Conservation (phyloP, 2,888 invertebrate genomes). For the Drosophila planitibia region DNA sequence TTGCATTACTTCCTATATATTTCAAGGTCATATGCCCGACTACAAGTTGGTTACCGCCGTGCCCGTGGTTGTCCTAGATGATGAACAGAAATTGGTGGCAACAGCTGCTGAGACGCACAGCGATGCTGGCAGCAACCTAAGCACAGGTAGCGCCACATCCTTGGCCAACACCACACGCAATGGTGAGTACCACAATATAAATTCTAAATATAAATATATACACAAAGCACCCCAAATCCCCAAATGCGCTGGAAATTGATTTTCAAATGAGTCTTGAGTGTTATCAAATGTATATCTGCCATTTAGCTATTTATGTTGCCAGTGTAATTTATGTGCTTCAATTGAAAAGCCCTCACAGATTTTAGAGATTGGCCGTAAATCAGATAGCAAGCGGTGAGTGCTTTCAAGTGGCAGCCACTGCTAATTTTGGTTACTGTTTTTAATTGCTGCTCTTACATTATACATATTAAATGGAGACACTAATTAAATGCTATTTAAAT, state of each 20-base stretch:
- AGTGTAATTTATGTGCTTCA: conserved; percentile 23
- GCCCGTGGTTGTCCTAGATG: conserved; percentile 91
- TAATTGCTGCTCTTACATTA: conserved; percentile 42
- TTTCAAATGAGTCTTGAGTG: conserved; percentile 51
- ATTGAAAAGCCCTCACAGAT: conserved; percentile 11
- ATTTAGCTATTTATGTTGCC: conserved; percentile 6
- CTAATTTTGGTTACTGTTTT: conserved; percentile 24
- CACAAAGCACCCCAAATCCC: conserved; percentile 27
- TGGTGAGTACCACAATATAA: conserved; percentile 57
- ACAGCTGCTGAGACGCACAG: conserved; percentile 31
- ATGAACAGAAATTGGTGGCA: conserved; percentile 85
- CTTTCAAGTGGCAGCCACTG: conserved; percentile 28
- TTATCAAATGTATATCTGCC: conserved; percentile 24
- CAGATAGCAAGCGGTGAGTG: conserved; percentile 30
- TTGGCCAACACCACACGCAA: conserved; percentile 74
- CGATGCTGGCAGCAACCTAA: conserved; percentile 40
- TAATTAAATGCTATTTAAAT: not conserved
- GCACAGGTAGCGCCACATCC: conserved; percentile 54
- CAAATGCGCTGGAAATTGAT: conserved; percentile 64
- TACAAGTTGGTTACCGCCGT: conserved; percentile 92
- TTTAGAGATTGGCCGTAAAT: conserved; percentile 49
- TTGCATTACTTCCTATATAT: not conserved
- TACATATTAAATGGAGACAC: not conserved
- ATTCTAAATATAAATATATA: conserved; percentile 33
- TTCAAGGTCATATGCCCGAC: conserved; percentile 86